phyloP scores from a whole-genome alignment of 1,140 invertebrate species.

The Protaetia brevitarsis region DNA sequence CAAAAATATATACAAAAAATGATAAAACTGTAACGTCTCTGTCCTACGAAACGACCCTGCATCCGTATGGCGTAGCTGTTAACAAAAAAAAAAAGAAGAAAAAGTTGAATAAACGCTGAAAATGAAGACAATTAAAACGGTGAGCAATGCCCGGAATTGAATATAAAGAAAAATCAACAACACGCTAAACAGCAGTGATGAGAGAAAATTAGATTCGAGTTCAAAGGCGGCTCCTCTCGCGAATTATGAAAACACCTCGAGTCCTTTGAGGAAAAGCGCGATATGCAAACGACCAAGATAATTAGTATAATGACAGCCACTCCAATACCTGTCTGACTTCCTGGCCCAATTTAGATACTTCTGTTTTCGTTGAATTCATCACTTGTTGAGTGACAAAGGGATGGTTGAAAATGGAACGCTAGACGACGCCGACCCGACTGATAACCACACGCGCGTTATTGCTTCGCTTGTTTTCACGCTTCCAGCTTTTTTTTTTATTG shows the following conservation, averaged over 20 bases:
- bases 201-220: slow-evolving; percentile 48
- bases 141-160: slow-evolving; percentile 20
- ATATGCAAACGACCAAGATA: slow-evolving; percentile 49
- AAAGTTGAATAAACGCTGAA: slow-evolving; percentile 6
- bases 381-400: slow-evolving; percentile 17
- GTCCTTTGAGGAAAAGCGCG: slow-evolving; percentile 45
- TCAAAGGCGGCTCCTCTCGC: slow-evolving; percentile 43
- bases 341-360: slow-evolving; percentile 35
- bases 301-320: slow-evolving; percentile 49
- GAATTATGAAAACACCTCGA: slow-evolving; percentile 50
- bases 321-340: slow-evolving; percentile 40
- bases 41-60: not conserved
- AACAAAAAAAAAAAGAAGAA: slow-evolving; percentile 1
- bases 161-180: slow-evolving; percentile 46
- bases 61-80: not conserved
- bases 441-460: not conserved
- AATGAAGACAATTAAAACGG: slow-evolving; percentile 23
- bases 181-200: slow-evolving; percentile 44
- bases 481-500: too few relatives aligned
- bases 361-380: slow-evolving; percentile 18
- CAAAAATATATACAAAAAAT: not conserved
- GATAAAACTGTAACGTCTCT: not conserved
- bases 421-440: not conserved
- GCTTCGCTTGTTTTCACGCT: not conserved
- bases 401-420: slow-evolving; percentile 16